Evolutionary conservation across 2,113 vertebrate species (phyloP).

Genomic region (Sigmodon hispidus): DNA sequence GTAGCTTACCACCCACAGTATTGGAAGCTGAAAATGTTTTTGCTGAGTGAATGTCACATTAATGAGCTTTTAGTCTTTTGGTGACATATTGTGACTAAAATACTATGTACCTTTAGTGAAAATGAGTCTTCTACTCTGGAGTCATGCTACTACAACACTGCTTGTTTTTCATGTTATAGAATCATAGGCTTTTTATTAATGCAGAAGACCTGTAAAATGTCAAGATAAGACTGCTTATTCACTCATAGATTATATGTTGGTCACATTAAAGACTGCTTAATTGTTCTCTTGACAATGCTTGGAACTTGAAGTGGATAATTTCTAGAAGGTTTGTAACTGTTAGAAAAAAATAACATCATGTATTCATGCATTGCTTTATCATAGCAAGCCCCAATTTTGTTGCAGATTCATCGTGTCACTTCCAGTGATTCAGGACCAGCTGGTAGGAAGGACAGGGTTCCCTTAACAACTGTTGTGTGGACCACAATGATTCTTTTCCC

Average conservation of each 20-base stretch:
- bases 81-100: slow-evolving; percentile 52
- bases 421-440: slow-evolving; percentile 48
- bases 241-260: neutral
- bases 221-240: neutral
- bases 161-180: slow-evolving; percentile 29
- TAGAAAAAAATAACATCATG: neutral
- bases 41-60: slow-evolving; percentile 51
- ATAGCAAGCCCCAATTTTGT: neutral
- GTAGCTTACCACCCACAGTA: neutral
- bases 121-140: neutral
- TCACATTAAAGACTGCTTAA: neutral
- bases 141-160: neutral
- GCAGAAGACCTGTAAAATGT: slow-evolving; percentile 27
- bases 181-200: neutral
- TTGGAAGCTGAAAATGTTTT: slow-evolving; percentile 50
- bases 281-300: slow-evolving; percentile 11
- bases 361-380: neutral
- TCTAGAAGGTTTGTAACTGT: neutral
- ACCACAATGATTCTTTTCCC: neutral
- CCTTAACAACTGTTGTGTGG: neutral
- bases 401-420: neutral
- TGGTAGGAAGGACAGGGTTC: neutral
- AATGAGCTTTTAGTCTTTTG: slow-evolving; percentile 46
- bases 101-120: neutral
- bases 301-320: slow-evolving; percentile 6